A percentile compares a stretch with the other conserved stretches of the same genome.
Conservation (phyloP, 2,888 invertebrate genomes). For the Synanthedon vespiformis region DNA sequence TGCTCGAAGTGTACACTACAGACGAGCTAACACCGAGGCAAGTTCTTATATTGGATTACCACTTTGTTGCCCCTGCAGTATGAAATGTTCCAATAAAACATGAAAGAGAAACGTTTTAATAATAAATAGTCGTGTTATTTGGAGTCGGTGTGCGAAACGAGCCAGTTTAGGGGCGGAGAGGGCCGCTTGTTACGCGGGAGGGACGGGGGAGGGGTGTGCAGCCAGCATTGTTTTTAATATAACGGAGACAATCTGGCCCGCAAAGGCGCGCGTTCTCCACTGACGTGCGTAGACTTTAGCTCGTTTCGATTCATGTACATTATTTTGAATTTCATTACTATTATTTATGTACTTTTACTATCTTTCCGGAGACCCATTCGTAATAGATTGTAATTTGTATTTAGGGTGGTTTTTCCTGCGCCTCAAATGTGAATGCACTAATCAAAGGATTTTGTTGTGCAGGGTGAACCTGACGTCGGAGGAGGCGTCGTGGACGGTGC, state of each 20-base stretch:
- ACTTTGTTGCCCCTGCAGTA: not conserved
- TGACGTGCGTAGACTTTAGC: conserved; percentile 22
- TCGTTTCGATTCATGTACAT: not conserved
- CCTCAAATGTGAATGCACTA: too few relatives aligned
- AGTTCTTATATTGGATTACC: conserved; percentile 2
- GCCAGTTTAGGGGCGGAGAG: not conserved
- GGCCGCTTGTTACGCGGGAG: not conserved
- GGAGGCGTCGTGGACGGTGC: conserved; percentile 81
- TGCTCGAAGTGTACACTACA: conserved; percentile 79
- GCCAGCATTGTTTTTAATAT: conserved; percentile 24
- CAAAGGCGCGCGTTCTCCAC: conserved; percentile 2
- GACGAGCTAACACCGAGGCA: conserved; percentile 41
- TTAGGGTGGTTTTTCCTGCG: too few relatives aligned
- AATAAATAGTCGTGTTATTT: conserved; percentile 5
- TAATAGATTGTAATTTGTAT: too few relatives aligned
- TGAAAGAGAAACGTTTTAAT: conserved; percentile 7
- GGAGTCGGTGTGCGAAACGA: not conserved
- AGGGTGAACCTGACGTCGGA: conserved; percentile 75
- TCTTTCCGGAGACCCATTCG: too few relatives aligned
- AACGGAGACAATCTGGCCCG: conserved; percentile 19
- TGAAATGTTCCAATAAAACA: not conserved
- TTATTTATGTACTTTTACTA: too few relatives aligned
- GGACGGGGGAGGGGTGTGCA: conserved; percentile 1
- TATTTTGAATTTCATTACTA: too few relatives aligned
- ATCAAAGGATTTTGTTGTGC: not conserved